Conservation (phyloP, 2,888 invertebrate species). For the Apeira syringaria region DNA sequence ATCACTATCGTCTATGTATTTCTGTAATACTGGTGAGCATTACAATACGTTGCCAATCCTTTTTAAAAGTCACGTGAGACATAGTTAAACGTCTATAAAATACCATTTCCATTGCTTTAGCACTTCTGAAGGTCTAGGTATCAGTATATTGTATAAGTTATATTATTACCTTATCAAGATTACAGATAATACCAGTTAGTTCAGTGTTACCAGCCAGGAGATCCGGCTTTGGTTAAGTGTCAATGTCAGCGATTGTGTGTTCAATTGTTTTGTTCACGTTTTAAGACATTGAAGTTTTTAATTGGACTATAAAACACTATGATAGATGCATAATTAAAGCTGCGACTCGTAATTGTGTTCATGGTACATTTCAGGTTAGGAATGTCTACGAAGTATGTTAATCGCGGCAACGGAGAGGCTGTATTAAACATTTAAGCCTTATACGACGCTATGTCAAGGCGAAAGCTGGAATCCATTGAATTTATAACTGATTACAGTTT, state of each 20-base stretch:
- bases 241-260: constrained; percentile 59
- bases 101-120: too few relatives aligned
- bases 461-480: constrained; percentile 20
- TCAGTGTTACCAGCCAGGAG: constrained; percentile 34
- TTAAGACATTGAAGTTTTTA: constrained; percentile 17
- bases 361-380: too few relatives aligned
- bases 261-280: constrained; percentile 28
- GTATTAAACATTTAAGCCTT: constrained; percentile 20
- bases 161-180: constrained; percentile 10
- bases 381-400: too few relatives aligned
- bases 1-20: too few relatives aligned
- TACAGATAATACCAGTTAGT: constrained; percentile 15
- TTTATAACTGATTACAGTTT: constrained; percentile 20
- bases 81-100: too few relatives aligned
- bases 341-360: too few relatives aligned
- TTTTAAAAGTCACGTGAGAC: too few relatives aligned
- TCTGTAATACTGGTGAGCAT: too few relatives aligned
- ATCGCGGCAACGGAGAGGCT: too few relatives aligned
- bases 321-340: constrained; percentile 13
- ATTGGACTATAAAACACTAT: constrained; percentile 22
- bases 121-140: too few relatives aligned
- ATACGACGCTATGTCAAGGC: constrained; percentile 27
- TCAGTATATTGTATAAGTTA: too few relatives aligned
- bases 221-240: constrained; percentile 68
- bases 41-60: too few relatives aligned